Conservation (phyloP, 2,113 vertebrate species). For the Nanorana parkeri region DNA sequence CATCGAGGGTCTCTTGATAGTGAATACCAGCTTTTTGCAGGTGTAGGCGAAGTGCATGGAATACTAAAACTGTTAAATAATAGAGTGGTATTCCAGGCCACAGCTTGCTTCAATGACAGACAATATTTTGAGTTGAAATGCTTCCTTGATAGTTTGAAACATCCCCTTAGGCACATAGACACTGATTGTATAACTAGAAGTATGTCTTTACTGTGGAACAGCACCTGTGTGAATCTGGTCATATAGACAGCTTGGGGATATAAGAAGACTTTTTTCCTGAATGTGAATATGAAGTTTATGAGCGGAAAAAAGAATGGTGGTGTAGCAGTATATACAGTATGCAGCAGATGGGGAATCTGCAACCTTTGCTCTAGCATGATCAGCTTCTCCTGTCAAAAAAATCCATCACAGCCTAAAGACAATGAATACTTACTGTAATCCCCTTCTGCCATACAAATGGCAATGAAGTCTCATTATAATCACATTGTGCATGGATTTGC, state of each 20-base stretch:
- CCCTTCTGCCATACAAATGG: constrained; percentile 52
- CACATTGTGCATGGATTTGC: constrained; percentile 39
- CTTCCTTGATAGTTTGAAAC: constrained; percentile 48
- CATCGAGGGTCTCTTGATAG: constrained; percentile 26
- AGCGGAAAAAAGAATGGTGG: constrained; percentile 1
- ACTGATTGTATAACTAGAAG: constrained; percentile 41
- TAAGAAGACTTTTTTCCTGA: neutral
- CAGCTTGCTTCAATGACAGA: constrained; percentile 30
- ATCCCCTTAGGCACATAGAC: constrained; percentile 37
- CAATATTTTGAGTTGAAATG: constrained; percentile 46
- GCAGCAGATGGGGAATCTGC: constrained; percentile 50
- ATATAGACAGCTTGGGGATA: neutral
- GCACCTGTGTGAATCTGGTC: constrained; percentile 5
- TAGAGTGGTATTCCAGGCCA: constrained; percentile 32
- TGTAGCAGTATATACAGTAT: constrained; percentile 20
- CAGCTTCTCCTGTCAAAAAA: constrained; percentile 33
- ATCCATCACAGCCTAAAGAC: constrained; percentile 52
- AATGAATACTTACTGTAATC: constrained; percentile 53
- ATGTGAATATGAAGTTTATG: constrained; percentile 18
- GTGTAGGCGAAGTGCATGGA: constrained; percentile 3
- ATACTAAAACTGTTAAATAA: constrained; percentile 25
- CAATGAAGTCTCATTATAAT: constrained; percentile 46
- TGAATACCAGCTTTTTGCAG: neutral
- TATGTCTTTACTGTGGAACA: constrained; percentile 11
- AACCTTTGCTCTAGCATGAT: constrained; percentile 48